Evolutionary conservation across 2,888 invertebrate genomes (phyloP).

Genomic region (Drosophila antonietae): DNA sequence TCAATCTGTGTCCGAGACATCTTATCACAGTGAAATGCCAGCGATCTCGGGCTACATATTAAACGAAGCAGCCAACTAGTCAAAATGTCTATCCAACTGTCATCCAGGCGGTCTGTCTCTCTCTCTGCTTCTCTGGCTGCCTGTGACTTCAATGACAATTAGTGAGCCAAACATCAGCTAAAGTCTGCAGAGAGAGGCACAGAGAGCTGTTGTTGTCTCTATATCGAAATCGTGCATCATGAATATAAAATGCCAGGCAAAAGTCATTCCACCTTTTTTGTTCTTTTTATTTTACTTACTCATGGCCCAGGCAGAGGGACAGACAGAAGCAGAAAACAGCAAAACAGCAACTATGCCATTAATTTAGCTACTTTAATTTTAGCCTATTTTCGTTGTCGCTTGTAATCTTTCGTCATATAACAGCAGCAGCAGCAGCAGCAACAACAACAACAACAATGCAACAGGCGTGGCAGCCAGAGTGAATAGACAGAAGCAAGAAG

Average conservation of each 20-base stretch:
- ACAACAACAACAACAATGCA: slow-evolving; percentile 20
- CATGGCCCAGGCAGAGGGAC: slow-evolving; percentile 1
- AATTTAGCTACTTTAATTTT: slow-evolving; percentile 73
- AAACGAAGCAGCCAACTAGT: slow-evolving; percentile 52
- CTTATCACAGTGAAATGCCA: slow-evolving; percentile 44
- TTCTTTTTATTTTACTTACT: not conserved
- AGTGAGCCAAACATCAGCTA: slow-evolving; percentile 42
- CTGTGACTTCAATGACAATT: slow-evolving; percentile 50
- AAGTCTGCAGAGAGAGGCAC: not conserved
- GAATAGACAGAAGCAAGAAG: slow-evolving; percentile 21
- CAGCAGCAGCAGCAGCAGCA: slow-evolving; percentile 40
- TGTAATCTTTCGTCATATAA: slow-evolving; percentile 70
- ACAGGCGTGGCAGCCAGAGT: slow-evolving; percentile 16
- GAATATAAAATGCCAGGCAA: slow-evolving; percentile 37
- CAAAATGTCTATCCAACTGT: slow-evolving; percentile 23
- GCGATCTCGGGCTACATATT: slow-evolving; percentile 63
- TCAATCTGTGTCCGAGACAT: slow-evolving; percentile 70
- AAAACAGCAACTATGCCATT: slow-evolving; percentile 59
- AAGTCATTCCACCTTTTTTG: slow-evolving; percentile 63
- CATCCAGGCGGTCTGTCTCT: not conserved
- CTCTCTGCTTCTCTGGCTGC: not conserved
- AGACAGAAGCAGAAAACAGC: not conserved
- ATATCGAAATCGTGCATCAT: slow-evolving; percentile 58
- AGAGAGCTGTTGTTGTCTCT: slow-evolving; percentile 35
- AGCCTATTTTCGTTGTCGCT: slow-evolving; percentile 68